Evolutionary conservation across 2,888 invertebrate species (phyloP), one percentile per base, ranked within the genome.

Genomic region (Aspidiotus destructor): DNA sequence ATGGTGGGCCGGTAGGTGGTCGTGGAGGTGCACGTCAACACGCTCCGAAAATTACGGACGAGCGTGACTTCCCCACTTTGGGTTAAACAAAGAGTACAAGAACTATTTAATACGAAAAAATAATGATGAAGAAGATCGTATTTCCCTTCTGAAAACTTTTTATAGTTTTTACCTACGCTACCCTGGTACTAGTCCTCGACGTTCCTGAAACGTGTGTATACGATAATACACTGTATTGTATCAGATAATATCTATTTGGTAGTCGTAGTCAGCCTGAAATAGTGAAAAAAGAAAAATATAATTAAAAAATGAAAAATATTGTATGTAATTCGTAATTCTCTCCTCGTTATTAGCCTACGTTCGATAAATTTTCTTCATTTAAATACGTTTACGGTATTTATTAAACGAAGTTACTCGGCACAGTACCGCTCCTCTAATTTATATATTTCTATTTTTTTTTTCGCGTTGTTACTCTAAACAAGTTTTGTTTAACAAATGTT

Each of bases 21-120:
- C 41, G 13, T 13, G 41, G 54, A 42, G 62, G 41, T 62, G 41
- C 52, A 54, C 58, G 62, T 54, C 69, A 73, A 65, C 71, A 88
- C 75, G 83, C 92, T 74, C 92, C 94, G 17, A 92, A 93, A 79
- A 92, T 96, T 73, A 93, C 94, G 78, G 94, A 95, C 81, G 93
- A 92, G 82, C 88, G 88, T 79, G 94, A 94, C 80, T 95, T 96
- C 81, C 95, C 95, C 74, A 91, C 92, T 77, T 85, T 95, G 78
- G 89, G 91, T 28, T 28, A 28, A 28, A 28, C 28, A 28, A 28
- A 28, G 28, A 28, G 28, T 3, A 28, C 5, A 28, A 28, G 5
- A 28, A 28, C 28, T 28, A 28, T 28, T 28, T 28, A 28, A 5
- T 28, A 28, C 28, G 28, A 28, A 28, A 28, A 28, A 28, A 28